These are phyloP conservation scores for Bruchidius siliquastri DNA, from an alignment of 2,888 invertebrate genomes.

Conservation along the genomic window DNA sequence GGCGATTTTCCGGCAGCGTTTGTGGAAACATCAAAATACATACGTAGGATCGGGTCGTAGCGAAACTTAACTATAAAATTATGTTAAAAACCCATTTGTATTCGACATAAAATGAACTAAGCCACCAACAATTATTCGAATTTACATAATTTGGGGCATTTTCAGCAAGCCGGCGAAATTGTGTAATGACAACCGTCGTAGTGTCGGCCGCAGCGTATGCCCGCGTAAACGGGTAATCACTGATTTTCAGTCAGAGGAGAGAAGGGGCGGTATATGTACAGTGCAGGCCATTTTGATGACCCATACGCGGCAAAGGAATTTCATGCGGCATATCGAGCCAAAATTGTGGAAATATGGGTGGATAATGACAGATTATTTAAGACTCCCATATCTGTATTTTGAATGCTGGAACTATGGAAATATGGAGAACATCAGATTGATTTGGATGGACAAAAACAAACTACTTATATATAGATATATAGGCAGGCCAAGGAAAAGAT, in stretches of 20 bases:
- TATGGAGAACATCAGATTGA: no score
- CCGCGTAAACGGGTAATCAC: not conserved
- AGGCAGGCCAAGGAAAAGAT: no score
- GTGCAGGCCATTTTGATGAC: no score
- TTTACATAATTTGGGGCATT: not conserved
- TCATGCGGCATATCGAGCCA: no score
- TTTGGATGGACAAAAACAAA: no score
- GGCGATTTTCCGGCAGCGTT: not conserved
- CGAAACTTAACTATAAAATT: not conserved
- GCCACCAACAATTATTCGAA: not conserved
- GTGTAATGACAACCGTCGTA: not conserved
- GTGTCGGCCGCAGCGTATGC: not conserved
- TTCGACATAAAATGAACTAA: not conserved
- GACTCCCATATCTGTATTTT: no score
- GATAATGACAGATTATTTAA: no score
- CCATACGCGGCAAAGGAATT: no score
- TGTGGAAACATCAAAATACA: not conserved
- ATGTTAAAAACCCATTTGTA: slow-evolving; percentile 2
- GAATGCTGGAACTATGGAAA: no score
- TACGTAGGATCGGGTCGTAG: not conserved
- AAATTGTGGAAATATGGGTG: no score
- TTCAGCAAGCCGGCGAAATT: not conserved
- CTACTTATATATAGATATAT: no score
- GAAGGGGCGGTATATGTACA: no score
- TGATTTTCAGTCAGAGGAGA: not conserved